Evolutionary conservation across 1,140 invertebrate genomes (phyloP).

Genomic region (Euwallacea similis): DNA sequence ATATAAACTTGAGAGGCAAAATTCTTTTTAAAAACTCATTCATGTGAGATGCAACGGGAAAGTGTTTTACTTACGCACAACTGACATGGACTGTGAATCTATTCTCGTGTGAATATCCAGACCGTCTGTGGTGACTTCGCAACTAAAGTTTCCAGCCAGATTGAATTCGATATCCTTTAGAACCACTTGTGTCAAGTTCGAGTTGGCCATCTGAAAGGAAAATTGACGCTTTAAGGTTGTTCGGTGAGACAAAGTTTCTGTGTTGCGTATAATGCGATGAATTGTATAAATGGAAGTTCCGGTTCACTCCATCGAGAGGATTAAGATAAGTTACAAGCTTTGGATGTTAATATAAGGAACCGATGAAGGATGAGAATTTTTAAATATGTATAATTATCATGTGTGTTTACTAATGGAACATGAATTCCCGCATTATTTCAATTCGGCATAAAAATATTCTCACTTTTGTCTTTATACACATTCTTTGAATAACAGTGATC

Average conservation of each 20-base stretch:
- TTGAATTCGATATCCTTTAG: conserved; percentile 71
- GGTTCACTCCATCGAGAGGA: too few relatives aligned
- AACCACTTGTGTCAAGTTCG: conserved; percentile 74
- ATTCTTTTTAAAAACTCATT: conserved; percentile 16
- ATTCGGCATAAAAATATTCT: too few relatives aligned
- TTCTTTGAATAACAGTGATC: too few relatives aligned
- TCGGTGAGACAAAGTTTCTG: conserved; percentile 19
- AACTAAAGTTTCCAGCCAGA: conserved; percentile 78
- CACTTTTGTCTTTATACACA: too few relatives aligned
- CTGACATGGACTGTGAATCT: conserved; percentile 66
- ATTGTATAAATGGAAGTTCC: neutral
- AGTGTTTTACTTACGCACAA: conserved; percentile 68
- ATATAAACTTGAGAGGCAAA: conserved; percentile 12
- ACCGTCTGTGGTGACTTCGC: conserved; percentile 81
- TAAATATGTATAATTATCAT: too few relatives aligned
- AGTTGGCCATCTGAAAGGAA: conserved; percentile 63
- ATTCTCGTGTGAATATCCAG: conserved; percentile 69
- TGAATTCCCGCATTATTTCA: too few relatives aligned
- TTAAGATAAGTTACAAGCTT: too few relatives aligned
- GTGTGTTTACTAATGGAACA: too few relatives aligned
- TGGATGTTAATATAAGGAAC: neutral
- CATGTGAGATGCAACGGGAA: conserved; percentile 10
- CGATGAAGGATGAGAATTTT: neutral
- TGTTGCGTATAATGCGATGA: conserved; percentile 11
- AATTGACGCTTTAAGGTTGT: conserved; percentile 20